Evolutionary conservation across 2,797 vertebrate genomes (phyloP).

Genomic region (Acestrorhynchus altus): DNA sequence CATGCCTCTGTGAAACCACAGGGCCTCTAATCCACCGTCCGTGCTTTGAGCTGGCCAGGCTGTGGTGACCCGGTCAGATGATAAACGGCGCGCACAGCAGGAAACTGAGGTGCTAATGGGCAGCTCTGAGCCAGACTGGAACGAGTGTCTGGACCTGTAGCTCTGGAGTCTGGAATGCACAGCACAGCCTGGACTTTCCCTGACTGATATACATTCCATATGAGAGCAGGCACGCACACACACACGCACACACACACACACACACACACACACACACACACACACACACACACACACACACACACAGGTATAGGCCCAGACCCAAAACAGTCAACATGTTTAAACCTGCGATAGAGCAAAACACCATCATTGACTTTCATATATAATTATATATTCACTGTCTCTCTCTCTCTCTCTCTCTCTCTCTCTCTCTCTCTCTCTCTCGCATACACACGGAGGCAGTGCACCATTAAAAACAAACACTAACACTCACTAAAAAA

Average conservation of each 20-base stretch:
- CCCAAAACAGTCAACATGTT: constrained; percentile 18
- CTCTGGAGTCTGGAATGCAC: constrained; percentile 39
- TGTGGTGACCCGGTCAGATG: constrained; percentile 2
- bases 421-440: constrained; percentile 7
- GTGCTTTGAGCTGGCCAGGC: constrained; percentile 15
- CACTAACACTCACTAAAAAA: constrained; percentile 56
- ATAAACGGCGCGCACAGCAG: constrained; percentile 1
- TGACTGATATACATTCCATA: constrained; percentile 48
- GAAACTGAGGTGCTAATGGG: constrained; percentile 37
- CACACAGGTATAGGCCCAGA: constrained; percentile 34
- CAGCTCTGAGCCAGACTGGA: constrained; percentile 29
- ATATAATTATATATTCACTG: constrained; percentile 40
- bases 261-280: constrained; percentile 34
- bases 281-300: constrained; percentile 42
- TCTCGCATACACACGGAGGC: constrained; percentile 17
- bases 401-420: constrained; percentile 16
- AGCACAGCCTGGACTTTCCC: constrained; percentile 48
- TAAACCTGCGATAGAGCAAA: constrained; percentile 23
- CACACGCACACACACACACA: constrained; percentile 42
- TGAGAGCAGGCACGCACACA: constrained; percentile 40
- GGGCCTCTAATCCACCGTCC: constrained; percentile 8
- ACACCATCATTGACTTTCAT: neutral
- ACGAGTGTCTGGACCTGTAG: constrained; percentile 44
- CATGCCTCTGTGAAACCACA: constrained; percentile 35
- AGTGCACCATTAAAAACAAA: constrained; percentile 47